Base-by-base conservation (phyloP, 2,797 vertebrate species). In the Galago senegalensis region DNA sequence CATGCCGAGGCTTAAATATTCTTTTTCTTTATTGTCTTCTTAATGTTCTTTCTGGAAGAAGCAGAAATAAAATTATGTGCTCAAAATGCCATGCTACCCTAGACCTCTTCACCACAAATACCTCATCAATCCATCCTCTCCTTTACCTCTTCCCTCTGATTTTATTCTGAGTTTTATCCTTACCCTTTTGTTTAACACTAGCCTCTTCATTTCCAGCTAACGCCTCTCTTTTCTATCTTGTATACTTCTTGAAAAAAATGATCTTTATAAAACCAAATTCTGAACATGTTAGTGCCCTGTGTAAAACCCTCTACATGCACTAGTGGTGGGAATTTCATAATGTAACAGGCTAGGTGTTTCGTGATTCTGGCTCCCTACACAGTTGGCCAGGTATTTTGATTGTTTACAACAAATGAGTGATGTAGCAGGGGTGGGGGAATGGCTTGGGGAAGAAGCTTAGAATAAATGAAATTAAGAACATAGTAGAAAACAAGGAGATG, bases 211-310 rank as follows among this genome's bases (percentile, higher is more conserved):
- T 94, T 87, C 56, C 11, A 83, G 2, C 17, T 21, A 63, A 65
- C 60, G 9, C 20, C 12, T 65, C 23, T 93, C 16, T 61, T 67
- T 61, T 84, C n/a, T 40, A 2, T 70, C 46, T 80, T 67, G 4
- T 17, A 81, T 17, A 53, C 8, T 79, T 10, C 31, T 85, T 88
- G 10, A 65, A 75, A 87, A 87, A 87, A 76, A 8, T 34, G 6
- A 80, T 76, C 37, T 61, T 87, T 82, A n/a, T 83, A 53, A 93
- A 92, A 92, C 5, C 4, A 79, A 67, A 79, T 87, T 92, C 40
- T 61, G 31, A 65, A 86, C 43, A 76, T 58, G 5, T 43, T 72
- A 34, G 25, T 11, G 1, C 20, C 14, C 23, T 34, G 2, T 27
- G 12, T 34, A 65, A 95, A 93, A n/a, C 4, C 40, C 9, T 18